Percentiles rank a stretch among this genome's conserved stretches.
Evolutionary conservation across 2,797 vertebrate species (phyloP).

Genomic region (Dicrostonyx torquatus): DNA sequence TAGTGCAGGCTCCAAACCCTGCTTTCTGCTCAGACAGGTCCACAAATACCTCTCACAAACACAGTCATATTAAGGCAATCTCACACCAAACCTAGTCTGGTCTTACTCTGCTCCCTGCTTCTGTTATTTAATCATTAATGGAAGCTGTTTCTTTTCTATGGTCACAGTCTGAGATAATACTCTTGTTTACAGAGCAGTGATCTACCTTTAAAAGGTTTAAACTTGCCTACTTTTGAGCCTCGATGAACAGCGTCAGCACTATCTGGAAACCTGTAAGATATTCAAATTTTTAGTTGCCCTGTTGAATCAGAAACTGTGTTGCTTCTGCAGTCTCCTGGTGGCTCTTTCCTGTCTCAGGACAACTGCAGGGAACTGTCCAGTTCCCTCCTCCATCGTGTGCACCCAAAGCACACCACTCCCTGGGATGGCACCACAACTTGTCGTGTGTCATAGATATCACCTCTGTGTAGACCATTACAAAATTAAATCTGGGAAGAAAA

Average conservation of each 20-base stretch:
- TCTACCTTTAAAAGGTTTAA: too few relatives aligned
- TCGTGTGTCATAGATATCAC: background rate
- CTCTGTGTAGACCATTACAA: background rate
- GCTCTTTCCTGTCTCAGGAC: background rate
- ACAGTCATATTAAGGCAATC: slow-evolving; percentile 13
- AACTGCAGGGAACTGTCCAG: background rate
- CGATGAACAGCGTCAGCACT: background rate
- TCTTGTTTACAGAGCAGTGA: background rate
- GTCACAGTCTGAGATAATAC: background rate
- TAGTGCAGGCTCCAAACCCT: background rate
- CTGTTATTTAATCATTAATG: slow-evolving; percentile 53
- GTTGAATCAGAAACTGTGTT: background rate
- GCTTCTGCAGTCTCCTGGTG: background rate
- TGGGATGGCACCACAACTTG: background rate
- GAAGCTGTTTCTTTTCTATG: background rate
- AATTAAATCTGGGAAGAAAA: background rate
- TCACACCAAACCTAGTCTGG: background rate
- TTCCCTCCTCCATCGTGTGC: background rate
- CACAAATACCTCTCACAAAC: slow-evolving; percentile 10
- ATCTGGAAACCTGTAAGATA: background rate
- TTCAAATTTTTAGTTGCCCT: background rate
- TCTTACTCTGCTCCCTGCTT: background rate
- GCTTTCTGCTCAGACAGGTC: slow-evolving; percentile 25
- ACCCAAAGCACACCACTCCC: background rate
- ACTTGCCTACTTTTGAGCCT: background rate